These are phyloP conservation scores for Sinotaia quadrata DNA, from an alignment of 2,888 invertebrate genomes.

Conservation along the genomic window DNA sequence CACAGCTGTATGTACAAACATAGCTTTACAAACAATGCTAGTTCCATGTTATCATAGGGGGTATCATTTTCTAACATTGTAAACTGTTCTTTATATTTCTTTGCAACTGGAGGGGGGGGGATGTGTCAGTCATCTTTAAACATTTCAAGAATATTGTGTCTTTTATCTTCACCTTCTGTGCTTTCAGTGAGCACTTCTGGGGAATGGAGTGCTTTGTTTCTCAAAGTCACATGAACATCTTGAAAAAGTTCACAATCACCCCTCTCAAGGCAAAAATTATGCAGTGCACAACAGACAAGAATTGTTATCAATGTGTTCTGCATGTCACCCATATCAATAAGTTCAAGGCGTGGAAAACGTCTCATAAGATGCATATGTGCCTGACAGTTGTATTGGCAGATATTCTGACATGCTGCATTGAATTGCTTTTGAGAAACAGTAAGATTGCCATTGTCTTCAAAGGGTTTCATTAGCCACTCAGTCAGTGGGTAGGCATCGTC, in stretches of 20 bases:
- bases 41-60: too few relatives aligned
- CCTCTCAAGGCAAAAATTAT: constrained; percentile 31
- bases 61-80: too few relatives aligned
- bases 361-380: constrained; percentile 18
- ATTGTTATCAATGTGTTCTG: constrained; percentile 30
- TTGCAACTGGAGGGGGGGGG: too few relatives aligned
- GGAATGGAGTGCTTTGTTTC: constrained; percentile 4
- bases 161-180: constrained; percentile 10
- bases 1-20: too few relatives aligned
- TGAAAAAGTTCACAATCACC: constrained; percentile 26
- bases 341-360: constrained; percentile 32
- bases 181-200: background rate
- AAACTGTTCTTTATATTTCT: too few relatives aligned
- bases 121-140: background rate
- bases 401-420: constrained; percentile 15
- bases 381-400: background rate
- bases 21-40: too few relatives aligned
- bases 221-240: constrained; percentile 5
- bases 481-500: constrained; percentile 28
- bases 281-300: constrained; percentile 35
- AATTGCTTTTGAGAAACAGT: constrained; percentile 24
- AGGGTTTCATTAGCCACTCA: constrained; percentile 34
- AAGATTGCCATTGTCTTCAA: constrained; percentile 8
- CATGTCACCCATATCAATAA: constrained; percentile 31
- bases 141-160: background rate